Evolutionary conservation across 2,888 invertebrate genomes (phyloP), one percentile per base, ranked within the genome.

Genomic region (Homarus gammarus): DNA sequence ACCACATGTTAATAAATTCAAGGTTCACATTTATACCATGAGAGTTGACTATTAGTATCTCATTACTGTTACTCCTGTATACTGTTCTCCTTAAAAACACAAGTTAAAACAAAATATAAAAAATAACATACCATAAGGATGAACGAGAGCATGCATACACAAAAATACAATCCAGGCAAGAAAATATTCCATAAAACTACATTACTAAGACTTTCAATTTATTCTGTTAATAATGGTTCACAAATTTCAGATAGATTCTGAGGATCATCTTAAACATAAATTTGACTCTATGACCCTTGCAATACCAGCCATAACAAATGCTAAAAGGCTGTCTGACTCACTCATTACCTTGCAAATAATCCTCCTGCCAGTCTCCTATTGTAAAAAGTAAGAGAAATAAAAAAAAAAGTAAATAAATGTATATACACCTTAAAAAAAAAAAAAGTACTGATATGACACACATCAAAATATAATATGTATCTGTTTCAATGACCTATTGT

Each of bases 331-430:
- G 78, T 78, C 36, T 56, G 51, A 78, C 36, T 61, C 61, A 61
- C 36, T 78, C 56, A 27, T 78, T 78, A 78, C 78, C 78, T 78
- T 78, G 78, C 61, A 78, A 49, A 78, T 78, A 78, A 56, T 78
- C 78, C 78, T 78, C 56, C 49, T 78, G 78, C 78, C 78, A 78
- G 78, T 78, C 78, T 56, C 78, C 78, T 78, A 78, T 78, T 78
- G 78, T 56, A 78, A 61, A 51, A 78, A 78, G 78, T 56, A 49
- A 38, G 33, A 64, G 40, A 78, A 78, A 40, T 78, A 61, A 56
- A 78, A 78, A 78, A 78, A 22, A 56, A 78, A 51, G 27, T 36
- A 56, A 33, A 33, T 40, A 51, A 56, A 78, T 56, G 33, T 78
- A 78, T 56, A 56, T 78, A 33, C 78, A 31, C 31, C 61, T 78